Evolutionary conservation across 2,113 vertebrate species (phyloP).

Genomic region (Eolophus roseicapilla): DNA sequence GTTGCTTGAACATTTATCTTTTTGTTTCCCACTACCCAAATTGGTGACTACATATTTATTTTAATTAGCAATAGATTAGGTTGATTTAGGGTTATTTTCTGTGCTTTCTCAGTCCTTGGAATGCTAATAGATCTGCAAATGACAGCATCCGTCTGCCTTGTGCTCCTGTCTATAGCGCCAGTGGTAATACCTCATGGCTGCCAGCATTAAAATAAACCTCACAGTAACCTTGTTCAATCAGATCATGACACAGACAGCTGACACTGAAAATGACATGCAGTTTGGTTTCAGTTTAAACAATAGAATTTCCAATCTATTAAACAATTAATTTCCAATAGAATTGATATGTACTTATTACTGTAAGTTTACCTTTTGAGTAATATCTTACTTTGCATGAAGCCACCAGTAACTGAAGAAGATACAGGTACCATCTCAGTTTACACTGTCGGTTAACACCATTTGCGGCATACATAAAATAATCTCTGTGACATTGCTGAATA

Average conservation of each 20-base stretch:
- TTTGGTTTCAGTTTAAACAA: neutral
- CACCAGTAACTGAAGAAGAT: neutral
- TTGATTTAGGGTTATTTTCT: neutral
- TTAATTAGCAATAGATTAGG: neutral
- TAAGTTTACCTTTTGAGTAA: neutral
- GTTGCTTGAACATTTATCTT: neutral
- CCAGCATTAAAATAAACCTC: neutral
- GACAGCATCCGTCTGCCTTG: neutral
- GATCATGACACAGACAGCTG: neutral
- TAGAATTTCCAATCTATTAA: neutral
- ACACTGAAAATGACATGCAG: neutral
- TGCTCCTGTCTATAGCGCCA: neutral
- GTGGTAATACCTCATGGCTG: neutral
- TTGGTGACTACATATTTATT: neutral
- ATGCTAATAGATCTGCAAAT: neutral
- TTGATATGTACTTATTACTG: neutral
- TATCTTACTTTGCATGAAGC: neutral
- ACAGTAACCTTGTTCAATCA: neutral
- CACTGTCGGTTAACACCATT: neutral
- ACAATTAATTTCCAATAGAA: neutral
- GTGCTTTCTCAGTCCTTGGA: neutral
- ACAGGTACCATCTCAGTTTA: neutral
- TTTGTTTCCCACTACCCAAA: neutral
- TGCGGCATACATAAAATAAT: neutral
- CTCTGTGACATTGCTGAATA: neutral